Conservation (phyloP, 2,113 vertebrate genomes). For the Muscicapa adusta region DNA sequence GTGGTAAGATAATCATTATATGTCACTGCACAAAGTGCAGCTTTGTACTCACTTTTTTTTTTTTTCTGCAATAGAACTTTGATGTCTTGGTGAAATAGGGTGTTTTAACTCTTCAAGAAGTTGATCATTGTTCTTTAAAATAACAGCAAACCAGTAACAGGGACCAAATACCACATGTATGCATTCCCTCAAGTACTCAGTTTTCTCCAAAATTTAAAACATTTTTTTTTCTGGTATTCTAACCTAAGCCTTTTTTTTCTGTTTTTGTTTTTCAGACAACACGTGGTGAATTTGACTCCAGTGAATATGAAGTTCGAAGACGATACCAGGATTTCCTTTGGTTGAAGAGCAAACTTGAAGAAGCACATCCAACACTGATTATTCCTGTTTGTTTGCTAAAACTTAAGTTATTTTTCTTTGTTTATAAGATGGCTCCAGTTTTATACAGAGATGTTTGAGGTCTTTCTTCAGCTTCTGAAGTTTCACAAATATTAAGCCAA, state of each 20-base stretch:
- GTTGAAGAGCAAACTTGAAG: conserved; percentile 89
- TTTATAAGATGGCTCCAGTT: background rate
- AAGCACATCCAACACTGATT: conserved; percentile 88
- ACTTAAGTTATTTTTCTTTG: background rate
- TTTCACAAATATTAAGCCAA: background rate
- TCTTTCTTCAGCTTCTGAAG: background rate
- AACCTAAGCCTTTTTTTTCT: background rate
- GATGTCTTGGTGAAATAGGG: conserved; percentile 33
- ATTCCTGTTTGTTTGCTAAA: conserved; percentile 81
- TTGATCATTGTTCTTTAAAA: conserved; percentile 3
- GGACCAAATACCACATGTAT: conserved; percentile 11
- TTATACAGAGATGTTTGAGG: background rate
- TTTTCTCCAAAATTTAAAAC: conserved; percentile 22
- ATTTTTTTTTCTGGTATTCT: background rate
- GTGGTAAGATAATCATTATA: background rate
- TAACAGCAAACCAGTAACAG: background rate
- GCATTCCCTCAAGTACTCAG: background rate
- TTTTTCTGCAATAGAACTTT: conserved; percentile 3
- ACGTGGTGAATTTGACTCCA: conserved; percentile 90
- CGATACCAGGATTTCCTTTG: conserved; percentile 97
- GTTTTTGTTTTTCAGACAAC: conserved; percentile 80
- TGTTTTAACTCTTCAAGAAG: conserved; percentile 5
- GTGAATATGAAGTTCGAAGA: conserved; percentile 90
- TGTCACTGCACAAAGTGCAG: background rate
- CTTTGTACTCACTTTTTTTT: background rate